Evolutionary conservation across 2,797 vertebrate species (phyloP).

Genomic region (Alexandromys oeconomus): DNA sequence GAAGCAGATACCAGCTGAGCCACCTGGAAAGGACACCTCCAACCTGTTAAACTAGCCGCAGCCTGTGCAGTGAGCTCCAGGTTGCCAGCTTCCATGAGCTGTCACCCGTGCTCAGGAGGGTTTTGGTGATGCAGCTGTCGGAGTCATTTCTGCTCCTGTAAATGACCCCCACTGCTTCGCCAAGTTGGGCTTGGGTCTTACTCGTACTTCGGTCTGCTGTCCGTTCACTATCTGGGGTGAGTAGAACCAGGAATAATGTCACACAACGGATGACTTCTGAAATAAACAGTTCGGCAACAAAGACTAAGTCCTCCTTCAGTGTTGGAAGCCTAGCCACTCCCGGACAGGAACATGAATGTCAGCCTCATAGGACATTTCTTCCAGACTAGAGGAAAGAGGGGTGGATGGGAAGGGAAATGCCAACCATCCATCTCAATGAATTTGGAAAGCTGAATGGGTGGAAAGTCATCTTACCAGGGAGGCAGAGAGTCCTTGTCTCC

Average conservation of each 20-base stretch:
- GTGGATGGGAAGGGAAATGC: not conserved
- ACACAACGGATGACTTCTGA: not conserved
- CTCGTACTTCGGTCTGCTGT: not conserved
- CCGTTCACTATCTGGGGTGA: too few relatives aligned
- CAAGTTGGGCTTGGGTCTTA: not conserved
- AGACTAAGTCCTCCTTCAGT: not conserved
- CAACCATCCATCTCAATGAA: not conserved
- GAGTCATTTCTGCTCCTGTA: not conserved
- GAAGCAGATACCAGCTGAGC: not conserved
- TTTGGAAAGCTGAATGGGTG: not conserved
- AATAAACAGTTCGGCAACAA: not conserved
- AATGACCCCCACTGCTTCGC: too few relatives aligned
- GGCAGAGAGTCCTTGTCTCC: slow-evolving; percentile 72
- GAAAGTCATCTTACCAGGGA: slow-evolving; percentile 73
- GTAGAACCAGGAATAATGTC: too few relatives aligned
- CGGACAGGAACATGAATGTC: not conserved
- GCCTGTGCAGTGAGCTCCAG: not conserved
- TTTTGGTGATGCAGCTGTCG: not conserved
- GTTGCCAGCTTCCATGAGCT: not conserved
- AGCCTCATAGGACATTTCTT: not conserved
- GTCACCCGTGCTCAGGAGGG: not conserved
- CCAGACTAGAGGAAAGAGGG: not conserved
- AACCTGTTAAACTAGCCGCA: not conserved
- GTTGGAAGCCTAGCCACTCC: not conserved
- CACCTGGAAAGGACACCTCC: not conserved